phyloP scores from a whole-genome alignment of 2,113 vertebrate genomes.

The Prinia subflava region DNA sequence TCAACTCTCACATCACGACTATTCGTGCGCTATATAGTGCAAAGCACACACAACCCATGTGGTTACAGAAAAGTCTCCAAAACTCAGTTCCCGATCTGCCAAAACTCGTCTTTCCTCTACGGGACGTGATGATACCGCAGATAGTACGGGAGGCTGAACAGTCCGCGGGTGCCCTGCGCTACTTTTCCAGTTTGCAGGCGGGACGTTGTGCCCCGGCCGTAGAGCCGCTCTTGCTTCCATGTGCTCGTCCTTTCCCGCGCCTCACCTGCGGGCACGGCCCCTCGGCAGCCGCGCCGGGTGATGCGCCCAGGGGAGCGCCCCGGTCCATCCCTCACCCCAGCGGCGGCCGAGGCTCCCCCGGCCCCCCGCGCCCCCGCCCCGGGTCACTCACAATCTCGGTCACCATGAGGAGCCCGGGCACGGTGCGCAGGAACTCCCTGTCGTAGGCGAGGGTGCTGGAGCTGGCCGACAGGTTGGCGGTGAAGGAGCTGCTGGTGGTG shows the following conservation, averaged over 20 bases:
- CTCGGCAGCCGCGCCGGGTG: fast-evolving
- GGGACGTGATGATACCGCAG: not conserved
- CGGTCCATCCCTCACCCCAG: not conserved
- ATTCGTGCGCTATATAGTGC: fast-evolving
- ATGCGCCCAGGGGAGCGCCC: fast-evolving
- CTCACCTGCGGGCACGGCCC: not conserved
- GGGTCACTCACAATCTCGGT: slow-evolving; percentile 77
- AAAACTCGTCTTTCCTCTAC: not conserved
- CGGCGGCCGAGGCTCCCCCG: not conserved
- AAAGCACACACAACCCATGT: fast-evolving
- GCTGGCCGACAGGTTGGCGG: slow-evolving; percentile 71
- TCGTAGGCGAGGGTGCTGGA: slow-evolving; percentile 76
- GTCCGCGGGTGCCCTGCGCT: fast-evolving
- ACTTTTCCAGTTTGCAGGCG: not conserved
- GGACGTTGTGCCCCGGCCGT: not conserved
- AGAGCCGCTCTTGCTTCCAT: not conserved
- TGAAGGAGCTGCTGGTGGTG: slow-evolving; percentile 77
- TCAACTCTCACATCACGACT: not conserved
- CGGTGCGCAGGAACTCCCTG: slow-evolving; percentile 74
- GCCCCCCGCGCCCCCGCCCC: not conserved
- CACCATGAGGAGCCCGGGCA: slow-evolving; percentile 76
- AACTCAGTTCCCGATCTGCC: not conserved
- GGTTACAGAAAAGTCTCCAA: not conserved
- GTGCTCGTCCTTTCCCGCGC: not conserved
- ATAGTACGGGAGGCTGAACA: fast-evolving